Conservation (phyloP, 2,113 vertebrate species). For the Aphyosemion australe region DNA sequence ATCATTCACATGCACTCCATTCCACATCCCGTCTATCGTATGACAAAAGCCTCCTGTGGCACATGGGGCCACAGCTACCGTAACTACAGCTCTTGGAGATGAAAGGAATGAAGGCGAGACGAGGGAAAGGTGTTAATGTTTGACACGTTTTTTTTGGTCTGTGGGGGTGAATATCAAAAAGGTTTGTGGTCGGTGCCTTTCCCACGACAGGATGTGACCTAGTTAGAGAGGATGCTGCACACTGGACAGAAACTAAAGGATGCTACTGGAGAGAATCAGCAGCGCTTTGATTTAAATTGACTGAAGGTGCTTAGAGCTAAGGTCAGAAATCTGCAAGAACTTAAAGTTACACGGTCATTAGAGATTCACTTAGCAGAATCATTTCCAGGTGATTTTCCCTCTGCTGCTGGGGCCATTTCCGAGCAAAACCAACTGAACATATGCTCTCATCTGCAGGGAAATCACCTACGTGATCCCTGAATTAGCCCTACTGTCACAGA, state of each 20-base stretch:
- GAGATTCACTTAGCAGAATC: conserved; percentile 30
- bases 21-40: conserved; percentile 31
- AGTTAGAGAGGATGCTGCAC: conserved; percentile 53
- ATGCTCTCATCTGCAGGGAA: conserved; percentile 3
- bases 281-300: conserved; percentile 33
- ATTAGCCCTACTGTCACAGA: neutral
- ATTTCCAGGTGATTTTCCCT: conserved; percentile 29
- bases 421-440: neutral
- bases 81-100: conserved; percentile 21
- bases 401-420: neutral
- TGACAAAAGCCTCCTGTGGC: conserved; percentile 47
- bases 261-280: conserved; percentile 29
- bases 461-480: conserved; percentile 32
- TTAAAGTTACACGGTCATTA: conserved; percentile 25
- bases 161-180: conserved; percentile 45
- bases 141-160: conserved; percentile 43
- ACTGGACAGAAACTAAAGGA: conserved; percentile 56
- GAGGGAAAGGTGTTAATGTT: conserved; percentile 52
- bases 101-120: conserved; percentile 31
- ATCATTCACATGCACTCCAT: conserved; percentile 43
- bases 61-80: conserved; percentile 37
- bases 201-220: conserved; percentile 64
- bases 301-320: conserved; percentile 37
- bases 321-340: conserved; percentile 12
- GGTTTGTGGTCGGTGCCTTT: conserved; percentile 41